Conservation (phyloP, 2,797 vertebrate species). For the Catamblyrhynchus diadema region DNA sequence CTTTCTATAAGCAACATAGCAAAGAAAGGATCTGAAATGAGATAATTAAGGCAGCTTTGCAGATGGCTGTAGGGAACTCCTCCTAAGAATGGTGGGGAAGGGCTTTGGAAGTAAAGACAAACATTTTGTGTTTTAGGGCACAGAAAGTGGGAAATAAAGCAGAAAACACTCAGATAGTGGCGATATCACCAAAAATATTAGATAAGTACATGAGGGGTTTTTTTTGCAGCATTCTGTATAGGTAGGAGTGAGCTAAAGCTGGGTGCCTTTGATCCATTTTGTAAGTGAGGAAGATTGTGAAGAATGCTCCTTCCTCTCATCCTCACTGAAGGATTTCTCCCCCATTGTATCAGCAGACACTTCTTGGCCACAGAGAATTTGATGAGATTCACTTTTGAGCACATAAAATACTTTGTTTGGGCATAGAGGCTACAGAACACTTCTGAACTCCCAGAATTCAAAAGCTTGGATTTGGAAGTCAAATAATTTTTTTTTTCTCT, state of each 20-base stretch:
- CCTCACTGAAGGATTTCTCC: not conserved
- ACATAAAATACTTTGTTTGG: not conserved
- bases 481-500: not conserved
- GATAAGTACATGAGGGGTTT: accelerated
- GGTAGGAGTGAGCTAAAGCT: not conserved
- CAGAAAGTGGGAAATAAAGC: not conserved
- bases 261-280: not conserved
- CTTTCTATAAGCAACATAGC: not conserved
- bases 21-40: slow-evolving; percentile 25
- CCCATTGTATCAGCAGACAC: not conserved
- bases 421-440: not conserved
- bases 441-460: not conserved
- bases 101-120: not conserved
- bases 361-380: not conserved
- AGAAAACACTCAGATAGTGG: not conserved
- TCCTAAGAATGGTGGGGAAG: not conserved
- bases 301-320: not conserved
- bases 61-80: not conserved
- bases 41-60: slow-evolving; percentile 28
- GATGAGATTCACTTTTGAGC: not conserved
- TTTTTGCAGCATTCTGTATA: not conserved
- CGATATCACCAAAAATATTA: not conserved
- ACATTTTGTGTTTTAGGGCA: not conserved
- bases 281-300: not conserved
- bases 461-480: slow-evolving; percentile 23